A percentile compares a stretch with the other conserved stretches of the same genome.
Evolutionary conservation across 1,140 invertebrate species (phyloP).

Genomic region (Hormaphis cornu): DNA sequence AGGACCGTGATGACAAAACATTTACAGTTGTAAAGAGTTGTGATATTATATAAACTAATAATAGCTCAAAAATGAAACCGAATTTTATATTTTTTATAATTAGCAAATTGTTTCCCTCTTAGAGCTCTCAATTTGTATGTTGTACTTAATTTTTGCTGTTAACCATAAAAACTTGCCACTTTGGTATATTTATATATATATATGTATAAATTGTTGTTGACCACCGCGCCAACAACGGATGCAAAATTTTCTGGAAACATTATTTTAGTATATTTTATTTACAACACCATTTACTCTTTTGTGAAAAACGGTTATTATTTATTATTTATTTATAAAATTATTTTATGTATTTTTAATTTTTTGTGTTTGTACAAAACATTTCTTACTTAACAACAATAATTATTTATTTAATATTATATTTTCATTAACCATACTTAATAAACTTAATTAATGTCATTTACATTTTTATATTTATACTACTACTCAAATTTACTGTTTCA

Average conservation of each 20-base stretch:
- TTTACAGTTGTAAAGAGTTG: neutral
- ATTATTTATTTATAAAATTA: constrained; percentile 29
- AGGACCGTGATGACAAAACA: constrained; percentile 2
- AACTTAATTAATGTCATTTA: constrained; percentile 28
- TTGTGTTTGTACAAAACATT: constrained; percentile 17
- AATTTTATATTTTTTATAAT: neutral
- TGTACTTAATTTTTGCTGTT: neutral
- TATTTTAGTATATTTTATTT: too few relatives aligned
- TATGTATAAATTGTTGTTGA: neutral
- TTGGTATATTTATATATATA: too few relatives aligned
- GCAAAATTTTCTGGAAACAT: neutral
- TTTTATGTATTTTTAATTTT: constrained; percentile 15
- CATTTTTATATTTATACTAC: constrained; percentile 18
- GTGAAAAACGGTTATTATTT: constrained; percentile 7
- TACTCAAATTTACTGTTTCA: neutral
- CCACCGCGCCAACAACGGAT: neutral
- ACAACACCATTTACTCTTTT: neutral
- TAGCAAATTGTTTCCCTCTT: neutral
- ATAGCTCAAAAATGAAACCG: constrained; percentile 16
- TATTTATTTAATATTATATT: constrained; percentile 9
- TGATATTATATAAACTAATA: too few relatives aligned
- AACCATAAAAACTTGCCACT: neutral
- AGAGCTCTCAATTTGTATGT: neutral
- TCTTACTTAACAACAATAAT: constrained; percentile 26
- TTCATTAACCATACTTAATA: constrained; percentile 20